phyloP scores from a whole-genome alignment of 2,888 invertebrate species.

The Stenodema calcarata region DNA sequence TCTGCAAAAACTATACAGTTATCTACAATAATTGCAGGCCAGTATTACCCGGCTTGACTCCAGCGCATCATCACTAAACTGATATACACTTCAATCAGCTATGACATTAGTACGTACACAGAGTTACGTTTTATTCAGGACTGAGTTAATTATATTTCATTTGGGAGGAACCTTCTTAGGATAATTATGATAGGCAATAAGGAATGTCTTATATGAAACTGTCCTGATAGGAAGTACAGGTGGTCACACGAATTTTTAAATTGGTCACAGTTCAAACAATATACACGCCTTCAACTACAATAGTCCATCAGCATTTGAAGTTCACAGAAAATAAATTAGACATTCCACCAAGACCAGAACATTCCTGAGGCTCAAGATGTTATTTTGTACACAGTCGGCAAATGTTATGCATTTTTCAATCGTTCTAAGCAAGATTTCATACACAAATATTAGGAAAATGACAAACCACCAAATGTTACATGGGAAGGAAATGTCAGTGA shows the following conservation, averaged over 20 bases:
- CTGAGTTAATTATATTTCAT: background rate
- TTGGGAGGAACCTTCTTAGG: background rate
- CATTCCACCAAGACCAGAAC: too few relatives aligned
- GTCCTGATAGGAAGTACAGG: background rate
- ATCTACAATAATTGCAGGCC: background rate
- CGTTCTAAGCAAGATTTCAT: too few relatives aligned
- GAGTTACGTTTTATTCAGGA: background rate
- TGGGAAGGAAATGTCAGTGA: too few relatives aligned
- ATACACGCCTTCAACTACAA: background rate
- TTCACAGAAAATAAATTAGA: too few relatives aligned
- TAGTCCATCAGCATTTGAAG: background rate
- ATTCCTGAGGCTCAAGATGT: too few relatives aligned
- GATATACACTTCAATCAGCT: background rate
- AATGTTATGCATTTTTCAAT: too few relatives aligned
- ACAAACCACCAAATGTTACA: too few relatives aligned
- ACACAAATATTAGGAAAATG: too few relatives aligned
- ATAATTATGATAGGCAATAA: background rate
- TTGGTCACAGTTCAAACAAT: background rate
- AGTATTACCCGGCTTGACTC: background rate
- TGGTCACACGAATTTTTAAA: background rate
- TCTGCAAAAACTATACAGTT: background rate
- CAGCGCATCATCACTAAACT: background rate
- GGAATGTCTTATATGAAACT: background rate
- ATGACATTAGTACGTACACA: background rate
- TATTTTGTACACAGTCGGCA: too few relatives aligned